Evolutionary conservation across 2,888 invertebrate species (phyloP).

Genomic region (Eupithecia subfuscata): DNA sequence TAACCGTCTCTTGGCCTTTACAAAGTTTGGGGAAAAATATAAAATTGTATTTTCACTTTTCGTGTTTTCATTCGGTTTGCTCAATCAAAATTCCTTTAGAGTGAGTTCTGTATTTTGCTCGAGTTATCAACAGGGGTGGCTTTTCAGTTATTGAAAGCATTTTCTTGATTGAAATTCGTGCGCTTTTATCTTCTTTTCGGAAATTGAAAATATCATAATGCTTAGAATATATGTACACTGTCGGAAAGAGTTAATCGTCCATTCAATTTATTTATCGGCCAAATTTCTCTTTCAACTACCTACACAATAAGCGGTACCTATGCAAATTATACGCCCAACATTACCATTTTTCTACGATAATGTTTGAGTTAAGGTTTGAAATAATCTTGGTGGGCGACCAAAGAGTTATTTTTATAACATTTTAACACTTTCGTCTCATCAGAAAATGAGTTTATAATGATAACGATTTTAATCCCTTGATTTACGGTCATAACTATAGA

Average conservation of each 20-base stretch:
- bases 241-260: constrained; percentile 14
- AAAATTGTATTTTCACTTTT: constrained; percentile 22
- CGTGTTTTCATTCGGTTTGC: constrained; percentile 19
- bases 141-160: neutral
- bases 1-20: constrained; percentile 24
- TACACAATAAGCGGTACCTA: constrained; percentile 40
- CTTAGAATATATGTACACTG: neutral
- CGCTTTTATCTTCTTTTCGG: neutral
- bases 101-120: neutral
- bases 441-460: constrained; percentile 5
- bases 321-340: constrained; percentile 43
- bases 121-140: neutral
- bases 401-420: constrained; percentile 21
- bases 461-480: constrained; percentile 11
- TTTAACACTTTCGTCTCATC: constrained; percentile 15
- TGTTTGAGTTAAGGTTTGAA: constrained; percentile 35
- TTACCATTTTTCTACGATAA: constrained; percentile 42
- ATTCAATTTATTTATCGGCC: constrained; percentile 21
- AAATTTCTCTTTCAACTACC: constrained; percentile 37
- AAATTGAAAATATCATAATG: neutral
- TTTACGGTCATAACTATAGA: constrained; percentile 7
- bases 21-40: constrained; percentile 14
- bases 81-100: neutral
- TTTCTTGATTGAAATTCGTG: neutral
- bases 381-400: constrained; percentile 32